A percentile compares a stretch with the other conserved stretches of the same genome.
phyloP scores from a whole-genome alignment of 2,888 invertebrate genomes.

The Panzeria rudis region DNA sequence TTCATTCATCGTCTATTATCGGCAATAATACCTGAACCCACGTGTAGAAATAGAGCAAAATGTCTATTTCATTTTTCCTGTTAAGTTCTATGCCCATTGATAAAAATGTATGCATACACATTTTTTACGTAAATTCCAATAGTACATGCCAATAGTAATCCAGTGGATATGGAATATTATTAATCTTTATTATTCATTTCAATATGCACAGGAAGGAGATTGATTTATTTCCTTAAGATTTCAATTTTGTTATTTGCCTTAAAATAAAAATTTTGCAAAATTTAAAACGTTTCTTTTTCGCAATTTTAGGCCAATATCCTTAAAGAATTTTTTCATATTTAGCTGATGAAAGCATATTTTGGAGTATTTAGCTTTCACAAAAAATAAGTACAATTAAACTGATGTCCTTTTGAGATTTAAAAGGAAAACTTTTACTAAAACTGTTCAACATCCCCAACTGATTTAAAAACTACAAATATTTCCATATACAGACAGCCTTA shows the following conservation, averaged over 20 bases:
- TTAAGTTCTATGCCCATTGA: slow-evolving; percentile 9
- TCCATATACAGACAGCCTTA: background rate
- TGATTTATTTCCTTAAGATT: background rate
- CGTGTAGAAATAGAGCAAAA: slow-evolving; percentile 31
- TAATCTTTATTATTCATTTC: slow-evolving; percentile 61
- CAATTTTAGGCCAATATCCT: no score
- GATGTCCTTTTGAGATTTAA: no score
- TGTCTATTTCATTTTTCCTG: slow-evolving; percentile 9
- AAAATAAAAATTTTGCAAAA: no score
- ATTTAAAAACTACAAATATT: slow-evolving; percentile 29
- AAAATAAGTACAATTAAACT: no score
- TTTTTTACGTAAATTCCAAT: no score
- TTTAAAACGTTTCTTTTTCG: no score
- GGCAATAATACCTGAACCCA: slow-evolving; percentile 40
- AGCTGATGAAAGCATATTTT: no score
- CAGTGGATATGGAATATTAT: slow-evolving; percentile 52
- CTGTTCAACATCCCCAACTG: slow-evolving; percentile 11
- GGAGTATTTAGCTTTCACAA: no score
- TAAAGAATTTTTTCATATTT: no score
- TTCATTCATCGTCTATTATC: slow-evolving; percentile 33
- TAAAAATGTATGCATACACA: slow-evolving; percentile 2
- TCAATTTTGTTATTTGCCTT: background rate
- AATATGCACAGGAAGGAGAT: background rate
- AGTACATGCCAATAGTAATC: slow-evolving; percentile 2
- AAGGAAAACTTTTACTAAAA: no score